These are phyloP conservation scores for Indicator maculatus DNA, from an alignment of 2,113 vertebrate genomes.

Conservation along the genomic window DNA sequence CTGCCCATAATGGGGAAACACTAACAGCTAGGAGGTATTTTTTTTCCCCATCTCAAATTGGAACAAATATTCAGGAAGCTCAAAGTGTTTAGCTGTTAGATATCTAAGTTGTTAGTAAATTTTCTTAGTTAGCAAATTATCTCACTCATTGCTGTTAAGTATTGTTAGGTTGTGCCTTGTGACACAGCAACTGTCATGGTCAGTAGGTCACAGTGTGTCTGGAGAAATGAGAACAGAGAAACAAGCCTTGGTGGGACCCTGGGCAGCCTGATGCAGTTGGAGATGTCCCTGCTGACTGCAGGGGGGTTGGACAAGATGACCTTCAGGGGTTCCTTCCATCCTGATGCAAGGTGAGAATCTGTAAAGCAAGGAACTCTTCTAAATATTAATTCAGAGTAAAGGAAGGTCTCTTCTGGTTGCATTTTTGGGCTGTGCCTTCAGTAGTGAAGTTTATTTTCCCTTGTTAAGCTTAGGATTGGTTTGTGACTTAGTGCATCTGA, in stretches of 20 bases:
- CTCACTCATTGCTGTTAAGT: not conserved
- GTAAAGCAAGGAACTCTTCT: no score
- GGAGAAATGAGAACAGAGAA: not conserved
- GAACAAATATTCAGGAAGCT: not conserved
- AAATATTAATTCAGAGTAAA: no score
- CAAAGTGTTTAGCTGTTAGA: not conserved
- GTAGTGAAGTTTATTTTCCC: not conserved
- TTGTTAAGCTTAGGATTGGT: not conserved
- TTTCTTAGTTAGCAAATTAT: not conserved
- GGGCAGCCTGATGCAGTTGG: no score
- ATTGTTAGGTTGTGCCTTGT: not conserved
- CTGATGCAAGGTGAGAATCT: no score
- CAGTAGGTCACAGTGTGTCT: fast-evolving
- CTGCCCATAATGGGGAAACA: not conserved
- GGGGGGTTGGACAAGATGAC: no score
- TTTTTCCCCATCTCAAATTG: not conserved
- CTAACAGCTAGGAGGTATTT: constrained; percentile 12
- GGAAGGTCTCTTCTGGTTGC: not conserved
- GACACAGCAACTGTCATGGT: not conserved
- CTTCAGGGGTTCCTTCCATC: no score
- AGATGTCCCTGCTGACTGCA: no score
- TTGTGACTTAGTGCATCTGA: not conserved
- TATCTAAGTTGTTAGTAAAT: not conserved
- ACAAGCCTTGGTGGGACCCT: not conserved
- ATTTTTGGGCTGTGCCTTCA: not conserved